Conservation (phyloP, 2,888 invertebrate genomes). For the Amphipyra berbera region DNA sequence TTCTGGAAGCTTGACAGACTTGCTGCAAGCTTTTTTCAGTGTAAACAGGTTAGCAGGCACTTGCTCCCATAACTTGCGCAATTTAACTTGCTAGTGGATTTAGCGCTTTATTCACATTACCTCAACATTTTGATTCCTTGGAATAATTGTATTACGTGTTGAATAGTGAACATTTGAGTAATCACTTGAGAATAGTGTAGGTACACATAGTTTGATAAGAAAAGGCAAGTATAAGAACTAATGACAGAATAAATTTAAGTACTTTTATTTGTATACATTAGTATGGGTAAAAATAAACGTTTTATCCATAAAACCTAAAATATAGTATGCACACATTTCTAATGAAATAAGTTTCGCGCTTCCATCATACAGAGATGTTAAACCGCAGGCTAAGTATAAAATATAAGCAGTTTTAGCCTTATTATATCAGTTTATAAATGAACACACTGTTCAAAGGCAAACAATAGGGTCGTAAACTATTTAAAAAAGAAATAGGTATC, state of each 20-base stretch:
- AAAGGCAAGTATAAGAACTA: background rate
- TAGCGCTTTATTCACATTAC: background rate
- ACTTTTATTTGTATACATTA: conserved; percentile 20
- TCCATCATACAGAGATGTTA: conserved; percentile 5
- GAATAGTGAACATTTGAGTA: conserved; percentile 6
- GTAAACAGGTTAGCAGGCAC: too few species aligned
- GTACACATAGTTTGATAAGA: background rate
- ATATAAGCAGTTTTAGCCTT: background rate
- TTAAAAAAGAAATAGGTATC: too few species aligned
- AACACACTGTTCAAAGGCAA: conserved; percentile 10
- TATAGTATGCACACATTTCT: conserved; percentile 16
- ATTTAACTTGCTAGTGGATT: too few species aligned
- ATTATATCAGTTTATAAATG: conserved; percentile 5
- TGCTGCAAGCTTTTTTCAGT: too few species aligned
- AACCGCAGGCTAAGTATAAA: background rate
- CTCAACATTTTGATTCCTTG: conserved; percentile 11
- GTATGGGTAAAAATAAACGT: background rate
- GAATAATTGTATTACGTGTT: too few species aligned
- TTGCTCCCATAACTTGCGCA: too few species aligned
- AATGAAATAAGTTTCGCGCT: conserved; percentile 13
- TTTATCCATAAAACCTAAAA: background rate
- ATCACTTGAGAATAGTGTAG: conserved; percentile 2
- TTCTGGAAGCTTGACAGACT: too few species aligned
- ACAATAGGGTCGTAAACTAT: background rate
- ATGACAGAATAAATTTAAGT: conserved; percentile 29